A percentile compares a stretch with the other conserved stretches of the same genome.
Evolutionary conservation across 35 echinoderm and acorn worm species (phyloP).

Genomic region (Hemicentrotus pulcherrimus): DNA sequence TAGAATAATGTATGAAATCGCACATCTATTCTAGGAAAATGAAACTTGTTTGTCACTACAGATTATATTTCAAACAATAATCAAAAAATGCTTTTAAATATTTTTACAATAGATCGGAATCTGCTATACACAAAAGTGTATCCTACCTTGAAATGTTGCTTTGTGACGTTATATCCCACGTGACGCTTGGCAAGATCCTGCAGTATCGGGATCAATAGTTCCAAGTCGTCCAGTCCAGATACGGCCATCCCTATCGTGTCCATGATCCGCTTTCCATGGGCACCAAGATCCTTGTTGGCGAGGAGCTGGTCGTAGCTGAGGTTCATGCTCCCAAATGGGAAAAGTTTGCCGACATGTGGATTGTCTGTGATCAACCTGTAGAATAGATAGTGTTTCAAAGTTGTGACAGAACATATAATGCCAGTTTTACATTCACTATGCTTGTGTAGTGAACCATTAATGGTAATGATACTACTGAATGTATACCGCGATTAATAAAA

Average conservation of each 20-base stretch:
- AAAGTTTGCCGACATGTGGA: slow-evolving; percentile 44
- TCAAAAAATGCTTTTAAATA: not conserved
- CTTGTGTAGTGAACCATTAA: no score
- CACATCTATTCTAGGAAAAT: not conserved
- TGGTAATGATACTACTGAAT: no score
- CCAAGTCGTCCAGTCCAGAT: slow-evolving; percentile 51
- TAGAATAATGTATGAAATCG: not conserved
- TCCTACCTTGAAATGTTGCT: slow-evolving; percentile 55
- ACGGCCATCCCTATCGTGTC: slow-evolving; percentile 60
- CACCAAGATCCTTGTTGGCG: slow-evolving; percentile 23
- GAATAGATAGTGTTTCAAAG: not conserved
- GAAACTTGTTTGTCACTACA: not conserved
- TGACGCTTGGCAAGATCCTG: slow-evolving; percentile 58
- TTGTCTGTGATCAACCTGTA: slow-evolving; percentile 39
- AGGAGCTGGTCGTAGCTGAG: slow-evolving; percentile 47
- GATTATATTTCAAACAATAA: not conserved
- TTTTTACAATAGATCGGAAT: not conserved
- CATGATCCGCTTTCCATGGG: slow-evolving; percentile 56
- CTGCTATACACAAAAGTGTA: not conserved
- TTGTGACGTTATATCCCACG: slow-evolving; percentile 39
- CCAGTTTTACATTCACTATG: no score
- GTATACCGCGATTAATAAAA: no score
- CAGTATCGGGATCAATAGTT: slow-evolving; percentile 45
- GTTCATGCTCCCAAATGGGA: slow-evolving; percentile 60
- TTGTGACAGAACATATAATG: not conserved